Base-by-base conservation (phyloP, 2,113 vertebrate species). In the Guaruba guarouba region DNA sequence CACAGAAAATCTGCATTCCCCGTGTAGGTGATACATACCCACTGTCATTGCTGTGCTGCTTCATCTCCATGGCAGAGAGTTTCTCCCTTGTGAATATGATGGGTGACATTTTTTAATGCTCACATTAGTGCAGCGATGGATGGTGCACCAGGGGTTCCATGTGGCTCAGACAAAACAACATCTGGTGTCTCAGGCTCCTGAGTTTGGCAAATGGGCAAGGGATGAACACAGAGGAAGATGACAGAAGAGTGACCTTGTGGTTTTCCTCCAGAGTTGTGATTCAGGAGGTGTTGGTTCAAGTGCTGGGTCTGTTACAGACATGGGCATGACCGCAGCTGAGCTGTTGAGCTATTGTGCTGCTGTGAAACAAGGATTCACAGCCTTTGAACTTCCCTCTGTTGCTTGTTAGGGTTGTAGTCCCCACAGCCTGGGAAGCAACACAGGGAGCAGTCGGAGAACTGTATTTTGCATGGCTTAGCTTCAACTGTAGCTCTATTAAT, bases 401-500 rank as follows among this genome's bases (percentile, higher is more conserved):
- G 0, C 13, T 52, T 9, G 14, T 4, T 54, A 35, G 31, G 62
- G 33, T 0, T 46, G 37, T 2, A 1, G 6, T 5, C 46, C 33
- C 67, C 2, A 3, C 25, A 17, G 48, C 4, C 52, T 1, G 12
- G n/a, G 44, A 64, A 49, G 49, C 43, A 23, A 11, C 67, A 6
- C 71, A n/a, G 55, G 31, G 64, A 13, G n/a, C 6, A 41, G 39
- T 14, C 70, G 5, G 44, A 66, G 90, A 43, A 5, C 67, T 67
- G 59, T 11, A 15, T 63, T 80, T 39, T 8, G 2, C 55, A 2
- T 7, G 35, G 62, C 86, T 73, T 0, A 39, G 67, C 84, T 73
- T 61, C 85, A 63, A n/a, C 87, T 74, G 33, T 4, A 52, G 89
- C 91, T 95, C 91, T 29, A 16, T 91, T 94, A 95, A 86, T 49